Evolutionary conservation across 2,113 vertebrate species (phyloP).

Genomic region (Phalacrocorax carbo): DNA sequence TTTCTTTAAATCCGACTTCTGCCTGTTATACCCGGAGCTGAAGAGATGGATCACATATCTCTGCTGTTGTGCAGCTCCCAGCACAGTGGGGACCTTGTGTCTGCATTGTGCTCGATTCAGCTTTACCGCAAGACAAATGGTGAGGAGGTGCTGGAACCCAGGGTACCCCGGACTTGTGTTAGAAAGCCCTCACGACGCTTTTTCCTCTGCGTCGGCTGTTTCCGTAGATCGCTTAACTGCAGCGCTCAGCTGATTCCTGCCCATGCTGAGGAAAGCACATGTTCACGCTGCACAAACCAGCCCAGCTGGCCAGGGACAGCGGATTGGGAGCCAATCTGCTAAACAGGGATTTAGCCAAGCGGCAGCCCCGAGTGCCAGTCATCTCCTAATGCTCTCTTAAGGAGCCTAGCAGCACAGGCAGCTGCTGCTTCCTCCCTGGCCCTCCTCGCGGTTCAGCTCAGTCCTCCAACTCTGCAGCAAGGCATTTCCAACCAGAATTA

Average conservation of each 20-base stretch:
- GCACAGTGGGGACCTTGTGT: accelerated
- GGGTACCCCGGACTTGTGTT: background rate
- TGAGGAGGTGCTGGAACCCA: background rate
- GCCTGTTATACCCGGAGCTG: background rate
- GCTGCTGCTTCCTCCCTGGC: background rate
- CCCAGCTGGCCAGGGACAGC: background rate
- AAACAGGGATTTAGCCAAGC: conserved; percentile 50
- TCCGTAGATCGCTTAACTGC: background rate
- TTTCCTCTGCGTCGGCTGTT: background rate
- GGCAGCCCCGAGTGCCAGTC: background rate
- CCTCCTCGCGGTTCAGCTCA: background rate
- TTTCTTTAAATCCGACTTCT: background rate
- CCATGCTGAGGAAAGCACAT: background rate
- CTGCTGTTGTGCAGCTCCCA: background rate
- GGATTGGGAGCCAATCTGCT: conserved; percentile 18
- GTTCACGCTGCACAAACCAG: background rate
- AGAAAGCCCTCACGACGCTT: background rate
- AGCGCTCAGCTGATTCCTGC: background rate
- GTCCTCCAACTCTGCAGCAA: background rate
- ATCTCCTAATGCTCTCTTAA: conserved; percentile 10
- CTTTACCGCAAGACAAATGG: background rate
- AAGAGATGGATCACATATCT: background rate
- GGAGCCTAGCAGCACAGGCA: background rate
- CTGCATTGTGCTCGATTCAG: background rate
- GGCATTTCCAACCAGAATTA: conserved; percentile 27